Evolutionary conservation across 2,113 vertebrate genomes (phyloP), one percentile per base, ranked within the genome.

Genomic region (Caranx melampygus): DNA sequence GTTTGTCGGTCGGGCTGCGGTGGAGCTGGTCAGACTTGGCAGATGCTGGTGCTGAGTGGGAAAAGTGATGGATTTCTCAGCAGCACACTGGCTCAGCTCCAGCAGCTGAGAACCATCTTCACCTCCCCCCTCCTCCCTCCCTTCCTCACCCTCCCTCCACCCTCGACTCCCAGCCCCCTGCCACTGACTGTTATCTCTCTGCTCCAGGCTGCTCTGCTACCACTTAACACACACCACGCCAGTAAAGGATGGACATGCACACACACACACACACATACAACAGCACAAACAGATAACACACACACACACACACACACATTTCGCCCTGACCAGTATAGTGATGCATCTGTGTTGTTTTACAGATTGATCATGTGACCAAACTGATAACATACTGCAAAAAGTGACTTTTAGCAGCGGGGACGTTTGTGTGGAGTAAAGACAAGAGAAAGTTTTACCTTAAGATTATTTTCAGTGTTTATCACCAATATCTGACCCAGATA

Each of bases 51-150:
- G 77, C 76, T 69, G 83, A 84, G 87, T 78, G 80, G 67, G 87
- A 79, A 83, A 91, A 89, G 90, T 87, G 87, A 92, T 87, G 85
- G 88, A 92, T 93, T 93, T 90, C 88, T 92, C 83, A 87, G 86
- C 68, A 72, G 78, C 81, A 62, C 61, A 88, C 79, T 92, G 92
- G 91, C 83, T 31, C 13, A 26, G 55, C 65, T 91, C 91, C 91
- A 92, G 66, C 78, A 73, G 59, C 89, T 8, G 37, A 52, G 75
- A 67, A 61, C 59, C 70, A 65, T 65, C 49, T 75, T 70, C 64
- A 54, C 26, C 42, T 26, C 20, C 37, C 6, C 37, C 37, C 6
- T 8, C 60, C n/a, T 44, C 8, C 37, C 37, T 1, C 37, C 37
- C 37, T 6, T 8, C 37, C 37, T 6, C 37, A 5, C 37, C 60